Evolutionary conservation across 2,797 vertebrate genomes (phyloP), one percentile per base, ranked within the genome.

Genomic region (Neostethus bicornis): DNA sequence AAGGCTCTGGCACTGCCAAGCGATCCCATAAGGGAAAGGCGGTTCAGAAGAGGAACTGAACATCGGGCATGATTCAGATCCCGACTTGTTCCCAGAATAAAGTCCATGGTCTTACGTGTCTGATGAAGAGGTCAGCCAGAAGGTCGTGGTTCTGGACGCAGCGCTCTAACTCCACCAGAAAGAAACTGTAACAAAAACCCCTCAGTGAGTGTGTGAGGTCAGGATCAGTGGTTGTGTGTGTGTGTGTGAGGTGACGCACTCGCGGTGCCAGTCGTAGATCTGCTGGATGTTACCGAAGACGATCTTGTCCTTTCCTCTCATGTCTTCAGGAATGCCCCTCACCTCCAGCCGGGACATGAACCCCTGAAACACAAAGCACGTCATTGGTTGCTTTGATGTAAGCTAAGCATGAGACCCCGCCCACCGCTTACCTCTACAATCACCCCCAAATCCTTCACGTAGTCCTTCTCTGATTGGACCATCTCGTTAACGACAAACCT

Each of bases 261-360:
- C 96, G 85, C 95, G 92, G 77, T 99, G 97, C 96, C 96, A 98
- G 89, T 99, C 96, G 48, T 96, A 99, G 79, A 99, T 97, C 91
- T 99, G 97, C 77, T 97, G 95, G 75, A 98, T 97, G 80, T 99
- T 98, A 25, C 97, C 97, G 50, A 99, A 99, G 31, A 98, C 96
- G 1, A 99, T 98, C 77, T 98, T 98, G 81, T 98, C 97, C 80
- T 97, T 98, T 35, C 97, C 97, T 59, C 95, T 93, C 96, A 99
- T 96, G 57, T 98, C 96, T 77, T 98, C 96, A 1, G 96, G 94
- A 62, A 95, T 92, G 14, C 97, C 96, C 77, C 96, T 91, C 78
- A 97, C 96, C 80, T 96, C 94, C 73, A 98, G 85, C 68, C 91
- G 85, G 68, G 93, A 96, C 93, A 98, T 98, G 83, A 97, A 97